Conservation (phyloP, 1,140 invertebrate genomes). For the Manduca sexta region DNA sequence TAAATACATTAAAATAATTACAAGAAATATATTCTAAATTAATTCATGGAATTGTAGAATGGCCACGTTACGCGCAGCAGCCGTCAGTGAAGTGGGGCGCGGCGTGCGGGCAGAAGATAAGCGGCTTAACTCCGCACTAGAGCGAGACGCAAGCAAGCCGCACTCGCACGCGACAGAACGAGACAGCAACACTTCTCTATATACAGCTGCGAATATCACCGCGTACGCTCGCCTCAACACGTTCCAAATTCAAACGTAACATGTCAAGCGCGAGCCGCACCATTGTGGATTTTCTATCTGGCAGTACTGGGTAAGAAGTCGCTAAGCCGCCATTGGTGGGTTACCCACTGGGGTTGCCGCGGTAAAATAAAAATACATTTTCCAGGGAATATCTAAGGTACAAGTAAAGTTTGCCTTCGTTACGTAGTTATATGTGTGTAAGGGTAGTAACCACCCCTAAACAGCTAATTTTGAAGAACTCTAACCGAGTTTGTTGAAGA, state of each 20-base stretch:
- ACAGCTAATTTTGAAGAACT: conserved; percentile 68
- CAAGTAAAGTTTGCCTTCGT: conserved; percentile 58
- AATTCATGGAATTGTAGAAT: conserved; percentile 44
- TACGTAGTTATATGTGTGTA: conserved; percentile 37
- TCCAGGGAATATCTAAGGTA: conserved; percentile 62
- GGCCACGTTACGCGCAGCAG: conserved; percentile 50
- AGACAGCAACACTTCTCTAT: conserved; percentile 46
- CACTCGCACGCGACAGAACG: conserved; percentile 13
- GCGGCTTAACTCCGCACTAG: conserved; percentile 63
- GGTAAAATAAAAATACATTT: conserved; percentile 71
- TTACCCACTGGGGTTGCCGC: conserved; percentile 24
- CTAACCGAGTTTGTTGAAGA: conserved; percentile 31
- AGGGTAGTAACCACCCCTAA: conserved; percentile 23
- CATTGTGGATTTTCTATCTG: conserved; percentile 12
- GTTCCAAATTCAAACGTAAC: conserved; percentile 14
- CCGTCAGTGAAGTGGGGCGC: conserved; percentile 38
- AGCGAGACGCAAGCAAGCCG: conserved; percentile 31
- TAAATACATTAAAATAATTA: no score
- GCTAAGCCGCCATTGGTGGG: conserved; percentile 4
- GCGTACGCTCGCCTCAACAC: conserved; percentile 40
- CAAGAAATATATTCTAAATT: background rate
- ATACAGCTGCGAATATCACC: conserved; percentile 59
- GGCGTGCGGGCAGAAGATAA: conserved; percentile 67
- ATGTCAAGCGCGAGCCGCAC: background rate
- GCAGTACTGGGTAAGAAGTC: conserved; percentile 14